Evolutionary conservation across 2,888 invertebrate species (phyloP).

Genomic region (Deroplatys truncata): DNA sequence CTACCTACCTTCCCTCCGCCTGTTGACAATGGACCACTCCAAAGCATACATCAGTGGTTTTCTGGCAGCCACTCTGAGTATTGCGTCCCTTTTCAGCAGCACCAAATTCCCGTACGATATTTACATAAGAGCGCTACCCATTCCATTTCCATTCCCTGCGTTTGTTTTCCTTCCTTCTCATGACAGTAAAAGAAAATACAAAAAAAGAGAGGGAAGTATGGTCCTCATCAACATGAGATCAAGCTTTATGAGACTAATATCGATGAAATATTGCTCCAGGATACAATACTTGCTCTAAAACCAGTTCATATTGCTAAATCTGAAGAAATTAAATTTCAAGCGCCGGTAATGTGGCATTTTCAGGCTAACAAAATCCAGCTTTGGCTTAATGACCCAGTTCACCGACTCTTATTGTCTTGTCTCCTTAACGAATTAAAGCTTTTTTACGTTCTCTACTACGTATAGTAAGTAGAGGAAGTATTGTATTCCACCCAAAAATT

Average conservation of each 20-base stretch:
- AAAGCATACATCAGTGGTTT: background rate
- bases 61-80: background rate
- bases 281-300: background rate
- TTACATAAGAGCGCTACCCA: background rate
- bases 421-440: too few species aligned
- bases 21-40: background rate
- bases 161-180: background rate
- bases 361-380: background rate
- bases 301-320: background rate
- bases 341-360: background rate
- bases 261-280: background rate
- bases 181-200: background rate
- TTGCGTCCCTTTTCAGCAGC: background rate
- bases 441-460: too few species aligned
- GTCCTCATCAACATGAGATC: background rate
- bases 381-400: background rate
- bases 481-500: too few species aligned
- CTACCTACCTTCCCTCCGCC: background rate
- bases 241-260: background rate
- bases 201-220: background rate
- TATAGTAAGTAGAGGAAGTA: too few species aligned
- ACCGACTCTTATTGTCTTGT: too few species aligned
- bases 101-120: background rate
- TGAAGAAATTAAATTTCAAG: background rate
- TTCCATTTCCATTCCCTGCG: background rate